These are phyloP conservation scores for Illadopsis cleaveri DNA, from an alignment of 2,113 vertebrate species.

Conservation along the genomic window DNA sequence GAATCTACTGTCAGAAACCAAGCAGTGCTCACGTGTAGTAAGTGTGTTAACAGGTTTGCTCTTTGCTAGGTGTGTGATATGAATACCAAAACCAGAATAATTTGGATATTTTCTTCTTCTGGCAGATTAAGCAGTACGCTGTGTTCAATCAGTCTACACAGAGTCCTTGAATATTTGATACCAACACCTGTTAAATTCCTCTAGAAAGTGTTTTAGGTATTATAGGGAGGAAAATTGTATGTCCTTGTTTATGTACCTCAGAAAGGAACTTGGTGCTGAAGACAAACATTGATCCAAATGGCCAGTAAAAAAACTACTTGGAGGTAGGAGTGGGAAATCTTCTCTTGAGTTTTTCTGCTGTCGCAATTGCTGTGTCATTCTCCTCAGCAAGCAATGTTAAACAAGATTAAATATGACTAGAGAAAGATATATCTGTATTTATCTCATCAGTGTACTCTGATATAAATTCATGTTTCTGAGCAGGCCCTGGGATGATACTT, in stretches of 20 bases:
- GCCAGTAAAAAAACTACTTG: not conserved
- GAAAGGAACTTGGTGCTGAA: not conserved
- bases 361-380: not conserved
- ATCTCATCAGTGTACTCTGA: not conserved
- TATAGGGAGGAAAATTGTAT: not conserved
- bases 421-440: not conserved
- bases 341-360: not conserved
- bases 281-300: not conserved
- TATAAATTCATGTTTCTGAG: not conserved
- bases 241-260: not conserved
- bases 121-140: not conserved
- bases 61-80: not conserved
- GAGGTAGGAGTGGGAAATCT: not conserved
- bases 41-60: not conserved
- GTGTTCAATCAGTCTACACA: not conserved
- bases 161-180: not conserved
- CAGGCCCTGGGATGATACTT: not conserved
- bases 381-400: not conserved
- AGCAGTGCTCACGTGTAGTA: not conserved
- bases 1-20: not conserved
- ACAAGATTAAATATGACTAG: not conserved
- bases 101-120: not conserved
- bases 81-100: not conserved
- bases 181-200: not conserved
- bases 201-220: not conserved